A percentile compares a stretch with the other conserved stretches of the same genome.
These are phyloP conservation scores for Petroica traversi DNA, from an alignment of 2,113 vertebrate species.

Conservation along the genomic window DNA sequence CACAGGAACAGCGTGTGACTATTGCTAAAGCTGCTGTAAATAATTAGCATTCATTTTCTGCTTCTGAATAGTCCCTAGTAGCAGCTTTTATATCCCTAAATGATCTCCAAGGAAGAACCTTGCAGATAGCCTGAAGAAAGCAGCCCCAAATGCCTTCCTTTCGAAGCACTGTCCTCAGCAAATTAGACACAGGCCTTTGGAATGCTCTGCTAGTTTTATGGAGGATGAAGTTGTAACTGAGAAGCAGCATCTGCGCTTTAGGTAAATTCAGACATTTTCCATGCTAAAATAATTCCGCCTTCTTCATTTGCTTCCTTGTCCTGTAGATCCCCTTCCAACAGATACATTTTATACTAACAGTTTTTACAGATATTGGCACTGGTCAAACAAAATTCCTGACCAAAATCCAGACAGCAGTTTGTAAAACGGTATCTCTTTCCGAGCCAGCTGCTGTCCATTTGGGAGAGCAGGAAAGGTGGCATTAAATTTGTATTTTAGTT, in stretches of 20 bases:
- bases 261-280: constrained; percentile 17
- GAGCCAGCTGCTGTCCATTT: not conserved
- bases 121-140: not conserved
- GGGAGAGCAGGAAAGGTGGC: not conserved
- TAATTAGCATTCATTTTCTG: not conserved
- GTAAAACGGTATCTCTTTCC: not conserved
- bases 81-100: not conserved
- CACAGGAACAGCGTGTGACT: not conserved
- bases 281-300: not conserved
- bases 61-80: not conserved
- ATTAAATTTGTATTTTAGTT: not conserved
- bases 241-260: not conserved
- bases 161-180: not conserved
- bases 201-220: not conserved
- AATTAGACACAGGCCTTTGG: not conserved
- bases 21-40: not conserved
- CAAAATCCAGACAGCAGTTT: constrained; percentile 1
- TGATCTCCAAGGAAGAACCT: not conserved
- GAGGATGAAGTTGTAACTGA: not conserved
- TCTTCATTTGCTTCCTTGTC: constrained; percentile 8
- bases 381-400: not conserved
- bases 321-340: not conserved
- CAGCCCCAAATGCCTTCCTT: not conserved
- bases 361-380: not conserved
- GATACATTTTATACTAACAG: not conserved